phyloP scores from a whole-genome alignment of 2,888 invertebrate species.

The Volucella zonaria region DNA sequence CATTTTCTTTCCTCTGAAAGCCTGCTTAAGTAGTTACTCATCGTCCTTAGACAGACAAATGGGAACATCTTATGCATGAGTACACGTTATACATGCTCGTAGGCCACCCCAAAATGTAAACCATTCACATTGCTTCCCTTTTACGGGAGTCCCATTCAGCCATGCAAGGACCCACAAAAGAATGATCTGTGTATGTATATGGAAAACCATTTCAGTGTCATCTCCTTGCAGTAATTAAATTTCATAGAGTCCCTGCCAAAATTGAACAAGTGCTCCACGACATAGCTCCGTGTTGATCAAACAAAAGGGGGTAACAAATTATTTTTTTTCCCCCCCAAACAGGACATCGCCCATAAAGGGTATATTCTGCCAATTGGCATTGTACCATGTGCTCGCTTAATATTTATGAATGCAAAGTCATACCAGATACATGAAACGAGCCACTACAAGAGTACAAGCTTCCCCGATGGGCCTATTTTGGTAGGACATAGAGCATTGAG shows the following conservation, averaged over 20 bases:
- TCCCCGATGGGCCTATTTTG: no score
- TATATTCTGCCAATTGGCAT: conserved; percentile 70
- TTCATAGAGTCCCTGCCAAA: conserved; percentile 60
- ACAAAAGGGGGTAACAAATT: conserved; percentile 37
- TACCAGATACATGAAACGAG: not conserved
- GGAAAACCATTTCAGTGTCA: conserved; percentile 20
- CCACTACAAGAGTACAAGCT: not conserved
- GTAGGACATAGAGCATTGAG: no score
- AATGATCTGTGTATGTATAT: conserved; percentile 14
- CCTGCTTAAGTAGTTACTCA: conserved; percentile 7
- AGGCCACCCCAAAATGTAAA: conserved; percentile 33
- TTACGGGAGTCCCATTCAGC: not conserved
- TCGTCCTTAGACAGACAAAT: not conserved
- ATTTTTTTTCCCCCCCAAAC: conserved; percentile 15
- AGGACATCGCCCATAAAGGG: conserved; percentile 50
- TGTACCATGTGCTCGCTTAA: conserved; percentile 65
- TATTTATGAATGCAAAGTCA: conserved; percentile 61
- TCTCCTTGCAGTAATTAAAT: conserved; percentile 65
- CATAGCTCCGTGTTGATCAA: not conserved
- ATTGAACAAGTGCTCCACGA: conserved; percentile 35
- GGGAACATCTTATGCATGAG: conserved; percentile 33
- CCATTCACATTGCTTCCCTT: conserved; percentile 7
- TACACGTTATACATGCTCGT: conserved; percentile 31
- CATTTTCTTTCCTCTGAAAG: not conserved
- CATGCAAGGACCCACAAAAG: conserved; percentile 29